Evolutionary conservation across 1,140 invertebrate species (phyloP).

Genomic region (Drosophila mauritiana): DNA sequence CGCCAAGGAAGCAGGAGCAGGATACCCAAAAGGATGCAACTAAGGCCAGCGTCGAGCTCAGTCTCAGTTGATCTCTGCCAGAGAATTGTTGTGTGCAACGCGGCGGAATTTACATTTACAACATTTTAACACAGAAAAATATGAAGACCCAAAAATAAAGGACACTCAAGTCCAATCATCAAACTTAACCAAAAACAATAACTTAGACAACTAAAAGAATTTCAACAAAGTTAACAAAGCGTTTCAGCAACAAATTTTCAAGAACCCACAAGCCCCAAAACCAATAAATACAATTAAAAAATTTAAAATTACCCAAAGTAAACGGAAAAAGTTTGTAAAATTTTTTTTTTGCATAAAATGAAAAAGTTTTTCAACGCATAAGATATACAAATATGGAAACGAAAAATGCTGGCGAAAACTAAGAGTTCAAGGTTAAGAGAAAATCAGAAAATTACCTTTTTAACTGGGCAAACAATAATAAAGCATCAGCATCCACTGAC

Average conservation of each 20-base stretch:
- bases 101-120: slow-evolving; percentile 65
- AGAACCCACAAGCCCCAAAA: slow-evolving; percentile 3
- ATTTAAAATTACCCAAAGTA: slow-evolving; percentile 13
- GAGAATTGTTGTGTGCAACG: slow-evolving; percentile 81
- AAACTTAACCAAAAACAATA: slow-evolving; percentile 45
- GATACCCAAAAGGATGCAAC: slow-evolving; percentile 63
- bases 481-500: slow-evolving; percentile 23
- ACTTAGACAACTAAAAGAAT: slow-evolving; percentile 60
- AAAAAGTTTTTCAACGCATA: slow-evolving; percentile 30
- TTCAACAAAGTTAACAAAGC: slow-evolving; percentile 79
- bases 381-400: slow-evolving; percentile 19
- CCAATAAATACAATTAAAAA: slow-evolving; percentile 22
- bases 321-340: slow-evolving; percentile 40
- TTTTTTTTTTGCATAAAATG: slow-evolving; percentile 56
- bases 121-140: slow-evolving; percentile 23
- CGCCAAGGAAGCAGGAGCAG: slow-evolving; percentile 24
- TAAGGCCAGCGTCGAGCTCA: slow-evolving; percentile 45
- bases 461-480: slow-evolving; percentile 42
- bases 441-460: slow-evolving; percentile 11
- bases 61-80: slow-evolving; percentile 82
- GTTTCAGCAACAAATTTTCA: slow-evolving; percentile 75
- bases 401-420: slow-evolving; percentile 35
- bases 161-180: slow-evolving; percentile 38
- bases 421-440: slow-evolving; percentile 49
- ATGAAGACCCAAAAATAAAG: slow-evolving; percentile 15